Base-by-base conservation (phyloP, 2,113 vertebrate species). In the Barbus barbus region DNA sequence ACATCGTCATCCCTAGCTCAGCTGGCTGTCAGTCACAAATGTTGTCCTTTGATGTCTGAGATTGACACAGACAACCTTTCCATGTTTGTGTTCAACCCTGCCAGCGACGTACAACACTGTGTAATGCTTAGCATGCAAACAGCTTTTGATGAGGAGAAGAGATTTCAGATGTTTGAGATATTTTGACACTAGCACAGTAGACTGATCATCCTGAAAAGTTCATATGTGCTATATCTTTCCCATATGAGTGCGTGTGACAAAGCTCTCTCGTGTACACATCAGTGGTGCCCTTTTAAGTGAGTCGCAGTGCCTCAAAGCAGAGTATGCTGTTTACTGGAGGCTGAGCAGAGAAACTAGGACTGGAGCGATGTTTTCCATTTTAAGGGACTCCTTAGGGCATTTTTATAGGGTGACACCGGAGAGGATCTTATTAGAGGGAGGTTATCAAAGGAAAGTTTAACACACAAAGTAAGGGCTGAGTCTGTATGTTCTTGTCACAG, bases 21-120 rank as follows among this genome's bases (percentile, higher is more conserved):
- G 77, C 78, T 87, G 53, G 51, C 83, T 76, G 80, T 63, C 76
- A 61, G 26, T 85, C 38, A 73, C 13, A n/a, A 60, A 69, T 61
- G 76, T 44, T 44, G 58, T 44, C 72, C 53, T 87, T 85, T 88
- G 75, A 88, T 81, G 80, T 87, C 73, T 76, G 28, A 79, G 84
- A 85, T 83, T 85, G 84, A 81, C 76, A 80, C 81, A 26, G 71
- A 26, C 33, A 76, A 80, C 58, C 41, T 63, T 33, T 20, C 80
- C n/a, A 65, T 87, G 77, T 82, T 73, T 78, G 72, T 85, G 44
- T 48, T 77, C 26, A 56, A 56, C 38, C 41, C 9, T 79, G 65
- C 60, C 67, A 83, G 65, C 60, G 18, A 65, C 18, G n/a, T 48
- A 1, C 41, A 73, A 53, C 22, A 11, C 33, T 61, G 38, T 24